Base-by-base conservation (phyloP, 2,888 invertebrate species). In the Falcaria lacertinaria region DNA sequence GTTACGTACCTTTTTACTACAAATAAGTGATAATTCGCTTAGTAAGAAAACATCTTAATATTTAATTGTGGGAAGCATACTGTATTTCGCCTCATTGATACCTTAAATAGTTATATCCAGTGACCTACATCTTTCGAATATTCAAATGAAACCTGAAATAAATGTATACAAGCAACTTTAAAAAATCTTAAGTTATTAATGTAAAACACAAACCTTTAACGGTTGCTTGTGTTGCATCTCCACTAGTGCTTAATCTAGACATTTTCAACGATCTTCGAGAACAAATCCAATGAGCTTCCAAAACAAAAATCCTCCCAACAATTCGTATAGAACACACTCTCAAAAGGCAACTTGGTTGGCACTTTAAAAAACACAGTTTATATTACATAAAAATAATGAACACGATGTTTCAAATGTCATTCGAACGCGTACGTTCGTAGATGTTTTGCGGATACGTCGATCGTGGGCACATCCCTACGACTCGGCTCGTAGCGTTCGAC, bases 121-220 rank as follows among this genome's bases (percentile, higher is more conserved):
- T n/a, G n/a, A n/a, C n/a, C n/a, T 1, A 22, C 7, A 6, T 7
- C 22, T 22, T 5, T 6, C 5, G 7, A 22, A 22, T 19, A 19
- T 2, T 22, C 1, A 6, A 3, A 1, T 22, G 22, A 22, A 22
- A 22, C 1, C 22, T 22, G 22, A 22, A 22, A 22, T 22, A 22
- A 6, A 6, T 22, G 22, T 19, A 5, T 19, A 5, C 7, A 25
- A 8, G 7, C 4, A 25, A 25, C 2, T 25, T 25, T n/a, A n/a
- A n/a, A n/a, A n/a, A n/a, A n/a, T n/a, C n/a, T 4, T 19, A 22
- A 41, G 19, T 6, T 4, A 35, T 13, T 43, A 35, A 6, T n/a
- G 37, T 36, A 42, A 47, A 42, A 48, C 50, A 61, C 69, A 50
- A 66, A 89, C 88, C 88, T 86, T 88, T 88, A 19, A 70, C 79